A percentile compares a stretch with the other conserved stretches of the same genome.
These are phyloP conservation scores for Hyphantria cunea DNA, from an alignment of 1,140 invertebrate genomes.

Conservation along the genomic window DNA sequence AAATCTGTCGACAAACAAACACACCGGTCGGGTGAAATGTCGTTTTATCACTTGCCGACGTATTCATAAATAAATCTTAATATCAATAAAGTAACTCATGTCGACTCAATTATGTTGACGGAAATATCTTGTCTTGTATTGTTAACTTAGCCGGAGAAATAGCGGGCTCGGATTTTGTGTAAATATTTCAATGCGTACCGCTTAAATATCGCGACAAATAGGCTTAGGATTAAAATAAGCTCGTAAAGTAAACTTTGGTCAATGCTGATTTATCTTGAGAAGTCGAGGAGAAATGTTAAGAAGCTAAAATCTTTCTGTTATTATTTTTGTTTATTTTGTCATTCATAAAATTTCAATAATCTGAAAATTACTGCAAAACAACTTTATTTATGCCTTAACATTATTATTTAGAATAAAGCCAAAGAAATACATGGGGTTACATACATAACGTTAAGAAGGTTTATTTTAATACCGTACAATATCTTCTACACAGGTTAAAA, in stretches of 20 bases:
- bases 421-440: no score
- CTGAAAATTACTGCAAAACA: no score
- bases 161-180: no score
- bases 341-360: no score
- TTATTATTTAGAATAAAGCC: no score
- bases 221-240: constrained; percentile 11
- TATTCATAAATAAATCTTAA: constrained; percentile 64
- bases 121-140: constrained; percentile 39
- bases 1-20: constrained; percentile 59
- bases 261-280: no score
- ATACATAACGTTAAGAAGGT: no score
- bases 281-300: neutral
- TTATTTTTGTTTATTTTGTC: no score
- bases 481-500: constrained; percentile 1
- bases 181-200: no score
- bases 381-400: no score
- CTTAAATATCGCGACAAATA: no score
- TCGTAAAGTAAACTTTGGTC: neutral
- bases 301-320: neutral
- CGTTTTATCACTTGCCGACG: constrained; percentile 61
- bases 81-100: constrained; percentile 52
- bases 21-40: constrained; percentile 46
- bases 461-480: constrained; percentile 8
- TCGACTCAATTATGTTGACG: constrained; percentile 48
- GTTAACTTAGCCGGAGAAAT: constrained; percentile 19